Base-by-base conservation (phyloP, 1,140 invertebrate species). In the Proales similis region DNA sequence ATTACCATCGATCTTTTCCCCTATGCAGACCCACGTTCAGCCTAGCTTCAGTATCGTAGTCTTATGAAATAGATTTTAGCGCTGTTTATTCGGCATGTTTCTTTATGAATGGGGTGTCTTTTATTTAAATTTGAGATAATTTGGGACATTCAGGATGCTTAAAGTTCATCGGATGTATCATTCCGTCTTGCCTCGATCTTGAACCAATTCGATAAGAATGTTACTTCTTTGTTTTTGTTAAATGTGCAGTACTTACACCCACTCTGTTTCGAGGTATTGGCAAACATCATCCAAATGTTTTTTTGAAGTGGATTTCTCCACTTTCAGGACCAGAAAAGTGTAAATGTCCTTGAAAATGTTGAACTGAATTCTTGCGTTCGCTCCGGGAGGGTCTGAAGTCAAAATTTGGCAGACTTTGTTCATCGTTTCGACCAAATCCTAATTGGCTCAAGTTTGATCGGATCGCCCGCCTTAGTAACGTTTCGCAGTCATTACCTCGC, bases 361-460 rank as follows among this genome's bases (percentile, higher is more conserved):
- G 32, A 83, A 76, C 0, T 82, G 79, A 49, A 90, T 85, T 66
- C 82, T 81, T 1, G 85, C 81, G 3, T 83, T 82, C 2, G 84
- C 86, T 33, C 86, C 87, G 66, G 87, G 85, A 1, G 86, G 84
- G 70, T 89, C 86, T 64, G 83, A 80, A 17, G 86, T 88, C 62
- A 88, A 72, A 29, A 86, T 78, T 73, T 88, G 85, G 72, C 86
- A 89, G 38, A 88, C 75, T 26, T 83, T 78, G 49, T 84, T 83
- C 85, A 89, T 86, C 19, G 86, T 85, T 69, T 84, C 80, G 4
- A 82, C 82, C 22, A 88, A 76, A 68, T 80, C 83, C 85, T 87
- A 74, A 46, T n/a, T n/a, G 6, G n/a, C n/a, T 2, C 27, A 26
- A 48, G 14, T 29, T 12, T 12, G n/a, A 2, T 26, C 3, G 9